Evolutionary conservation across 2,888 invertebrate species (phyloP), one percentile per base, ranked within the genome.

Genomic region (Tiphia femorata): DNA sequence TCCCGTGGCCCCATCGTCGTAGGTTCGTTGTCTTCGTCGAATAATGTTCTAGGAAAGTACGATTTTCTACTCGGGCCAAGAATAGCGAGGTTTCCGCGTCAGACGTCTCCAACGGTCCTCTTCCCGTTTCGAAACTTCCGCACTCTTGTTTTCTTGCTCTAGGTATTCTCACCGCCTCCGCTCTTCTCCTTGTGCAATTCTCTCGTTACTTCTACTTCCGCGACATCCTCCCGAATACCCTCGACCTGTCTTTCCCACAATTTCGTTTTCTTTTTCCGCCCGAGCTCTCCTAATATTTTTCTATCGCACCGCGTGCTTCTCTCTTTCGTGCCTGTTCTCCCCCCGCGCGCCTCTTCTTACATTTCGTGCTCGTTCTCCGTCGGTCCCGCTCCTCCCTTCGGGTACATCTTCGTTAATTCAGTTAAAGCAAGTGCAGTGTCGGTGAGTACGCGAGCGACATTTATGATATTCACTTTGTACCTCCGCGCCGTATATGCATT

Each of bases 391-490:
- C 46, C 19, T 33, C 38, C 29, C 44, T 16, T 29, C 47, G 44
- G 37, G 30, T 48, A 27, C 42, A 53, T 48, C 50, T 54, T 58
- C 57, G 65, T 70, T 75, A 75, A 74, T 75, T 70, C 62, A 70
- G 62, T 74, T 73, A 70, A 64, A 50, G 56, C 70, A 67, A 74
- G 67, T 75, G 71, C 67, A 70, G 62, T 61, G 68, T 61, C 64
- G 62, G 58, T 67, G 67, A 62, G 72, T 67, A 72, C 72, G 75
- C 75, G 72, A 57, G 53, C 57, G 63, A 70, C 68, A 71, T 70
- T 71, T 66, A 68, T 68, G 70, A 70, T 70, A 71, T 70, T 71
- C 70, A 68, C 71, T 70, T 70, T 70, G 63, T 62, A 57, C 49
- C 54, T 56, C 33, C 33, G n/a, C 21, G 54, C 29, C 58, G 53